Evolutionary conservation across 2,888 invertebrate genomes (phyloP).

Genomic region (Drosophila lacicola): DNA sequence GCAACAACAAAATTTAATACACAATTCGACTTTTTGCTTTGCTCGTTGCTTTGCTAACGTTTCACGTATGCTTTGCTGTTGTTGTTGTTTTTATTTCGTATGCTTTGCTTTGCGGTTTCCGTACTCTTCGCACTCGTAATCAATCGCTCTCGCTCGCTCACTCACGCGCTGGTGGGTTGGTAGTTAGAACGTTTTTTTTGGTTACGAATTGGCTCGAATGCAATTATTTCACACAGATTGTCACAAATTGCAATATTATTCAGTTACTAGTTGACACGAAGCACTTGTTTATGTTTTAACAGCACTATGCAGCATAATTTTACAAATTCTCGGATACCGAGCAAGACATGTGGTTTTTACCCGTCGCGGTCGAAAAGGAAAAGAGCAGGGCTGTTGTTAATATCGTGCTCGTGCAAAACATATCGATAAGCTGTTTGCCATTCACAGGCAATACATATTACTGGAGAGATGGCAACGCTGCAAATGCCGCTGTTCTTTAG

Average conservation of each 20-base stretch:
- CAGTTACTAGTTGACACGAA: constrained; percentile 69
- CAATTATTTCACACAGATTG: constrained; percentile 50
- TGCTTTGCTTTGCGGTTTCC: constrained; percentile 68
- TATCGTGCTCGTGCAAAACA: constrained; percentile 14
- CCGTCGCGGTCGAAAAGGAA: constrained; percentile 89
- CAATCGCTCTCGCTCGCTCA: constrained; percentile 59
- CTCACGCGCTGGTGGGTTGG: constrained; percentile 62
- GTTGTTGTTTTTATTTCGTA: constrained; percentile 69
- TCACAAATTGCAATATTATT: constrained; percentile 70
- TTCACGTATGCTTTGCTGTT: constrained; percentile 49
- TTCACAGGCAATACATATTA: constrained; percentile 10
- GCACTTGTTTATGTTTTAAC: constrained; percentile 78
- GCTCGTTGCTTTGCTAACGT: constrained; percentile 57
- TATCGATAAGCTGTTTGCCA: constrained; percentile 32
- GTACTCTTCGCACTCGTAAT: constrained; percentile 56
- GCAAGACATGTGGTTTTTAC: constrained; percentile 89
- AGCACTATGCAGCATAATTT: constrained; percentile 82
- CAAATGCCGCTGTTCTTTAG: background rate
- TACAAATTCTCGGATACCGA: constrained; percentile 80
- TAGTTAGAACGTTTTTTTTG: constrained; percentile 65
- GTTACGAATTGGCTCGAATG: constrained; percentile 66
- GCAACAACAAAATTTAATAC: constrained; percentile 54
- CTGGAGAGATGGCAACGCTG: constrained; percentile 32
- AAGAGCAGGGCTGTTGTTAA: constrained; percentile 70
- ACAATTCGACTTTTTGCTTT: constrained; percentile 57